Conservation (phyloP, 2,113 vertebrate genomes). For the Ictalurus furcatus region DNA sequence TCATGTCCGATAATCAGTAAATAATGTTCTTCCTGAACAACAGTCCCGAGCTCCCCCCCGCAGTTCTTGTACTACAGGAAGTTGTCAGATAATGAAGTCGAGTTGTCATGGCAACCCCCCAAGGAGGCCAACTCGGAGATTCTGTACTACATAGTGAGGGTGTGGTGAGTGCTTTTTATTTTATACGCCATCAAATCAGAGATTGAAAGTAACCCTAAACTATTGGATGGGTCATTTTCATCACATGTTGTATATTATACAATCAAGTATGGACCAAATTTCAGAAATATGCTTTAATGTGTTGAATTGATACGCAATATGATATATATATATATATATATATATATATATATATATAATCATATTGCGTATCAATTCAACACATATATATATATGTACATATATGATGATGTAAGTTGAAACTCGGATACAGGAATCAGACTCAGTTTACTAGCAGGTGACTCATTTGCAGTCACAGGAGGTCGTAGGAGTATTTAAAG, state of each 20-base stretch:
- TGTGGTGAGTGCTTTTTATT: constrained; percentile 84
- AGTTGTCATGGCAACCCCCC: constrained; percentile 91
- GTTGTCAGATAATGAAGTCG: constrained; percentile 87
- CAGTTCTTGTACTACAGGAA: constrained; percentile 81
- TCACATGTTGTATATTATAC: background rate
- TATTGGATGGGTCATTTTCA: background rate
- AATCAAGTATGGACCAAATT: too few species aligned
- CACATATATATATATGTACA: too few species aligned
- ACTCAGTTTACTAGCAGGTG: background rate
- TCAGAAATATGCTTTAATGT: too few species aligned
- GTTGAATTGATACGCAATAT: too few species aligned
- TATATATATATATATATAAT: too few species aligned
- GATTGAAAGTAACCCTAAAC: background rate
- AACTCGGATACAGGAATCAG: background rate
- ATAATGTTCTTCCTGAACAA: constrained; percentile 68
- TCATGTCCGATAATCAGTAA: constrained; percentile 41
- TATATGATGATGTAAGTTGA: background rate
- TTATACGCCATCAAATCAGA: background rate
- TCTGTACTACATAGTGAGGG: constrained; percentile 86
- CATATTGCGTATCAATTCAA: too few species aligned
- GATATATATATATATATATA: too few species aligned
- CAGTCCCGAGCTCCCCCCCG: constrained; percentile 90
- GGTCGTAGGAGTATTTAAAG: background rate
- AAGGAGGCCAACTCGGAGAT: constrained; percentile 91
- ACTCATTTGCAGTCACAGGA: background rate